Conservation (phyloP, 64 coral and sea anemone genomes). For the Platygyra sinensis region DNA sequence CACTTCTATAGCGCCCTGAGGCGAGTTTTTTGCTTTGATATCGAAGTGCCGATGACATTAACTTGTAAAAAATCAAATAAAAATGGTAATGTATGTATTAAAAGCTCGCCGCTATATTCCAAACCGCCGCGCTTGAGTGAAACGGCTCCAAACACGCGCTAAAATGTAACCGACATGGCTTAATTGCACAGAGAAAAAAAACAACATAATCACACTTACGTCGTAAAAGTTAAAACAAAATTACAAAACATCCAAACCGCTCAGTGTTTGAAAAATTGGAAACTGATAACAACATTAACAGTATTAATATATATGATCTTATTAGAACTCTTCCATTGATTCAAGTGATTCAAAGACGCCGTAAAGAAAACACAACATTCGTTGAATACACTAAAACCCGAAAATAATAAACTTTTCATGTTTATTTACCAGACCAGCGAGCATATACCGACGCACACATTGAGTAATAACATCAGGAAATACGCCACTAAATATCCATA, state of each 20-base stretch:
- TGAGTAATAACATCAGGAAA: neutral
- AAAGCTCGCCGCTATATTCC: neutral
- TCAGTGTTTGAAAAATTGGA: neutral
- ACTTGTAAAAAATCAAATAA: slow-evolving; percentile 1
- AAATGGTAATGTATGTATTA: neutral
- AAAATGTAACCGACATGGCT: neutral
- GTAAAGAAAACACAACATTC: neutral
- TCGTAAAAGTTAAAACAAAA: neutral
- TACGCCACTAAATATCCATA: neutral
- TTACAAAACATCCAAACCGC: neutral
- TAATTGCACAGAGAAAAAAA: neutral
- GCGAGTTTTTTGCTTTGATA: neutral
- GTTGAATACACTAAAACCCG: neutral
- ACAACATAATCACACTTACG: neutral
- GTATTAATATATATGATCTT: slow-evolving; percentile 23
- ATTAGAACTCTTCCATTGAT: neutral
- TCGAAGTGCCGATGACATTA: neutral
- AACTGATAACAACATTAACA: slow-evolving; percentile 28
- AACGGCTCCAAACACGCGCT: neutral
- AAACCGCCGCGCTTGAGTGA: no score
- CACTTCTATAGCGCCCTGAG: neutral
- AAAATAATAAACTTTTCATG: slow-evolving; percentile 16
- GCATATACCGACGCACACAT: neutral
- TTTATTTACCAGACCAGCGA: slow-evolving; percentile 23
- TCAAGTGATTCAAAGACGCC: slow-evolving; percentile 11